Evolutionary conservation across 2,797 vertebrate species (phyloP), one percentile per base, ranked within the genome.

Genomic region (Falco concolor): DNA sequence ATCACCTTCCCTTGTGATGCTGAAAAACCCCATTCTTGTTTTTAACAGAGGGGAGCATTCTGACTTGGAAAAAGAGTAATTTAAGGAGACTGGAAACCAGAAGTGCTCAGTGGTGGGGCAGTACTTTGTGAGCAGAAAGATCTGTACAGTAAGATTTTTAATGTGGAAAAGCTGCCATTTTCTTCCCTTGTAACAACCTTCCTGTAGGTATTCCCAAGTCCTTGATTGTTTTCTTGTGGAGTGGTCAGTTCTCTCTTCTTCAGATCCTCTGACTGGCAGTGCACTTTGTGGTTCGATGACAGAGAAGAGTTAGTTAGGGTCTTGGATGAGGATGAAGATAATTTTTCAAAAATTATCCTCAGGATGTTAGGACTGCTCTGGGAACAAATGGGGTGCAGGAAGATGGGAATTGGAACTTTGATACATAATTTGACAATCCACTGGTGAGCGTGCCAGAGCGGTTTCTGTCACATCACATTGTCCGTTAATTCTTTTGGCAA

Each of bases 401-500:
- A 81, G 74, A 61, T 90, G 63, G 64, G 67, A 94, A 79, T 36
- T 49, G 63, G 10, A 64, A 30, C 49, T 89, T n/a, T 13, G 63
- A 54, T 72, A 10, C 2, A 4, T 13, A 57, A 30, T 87, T 68
- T 87, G 59, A 68, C 56, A 82, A 16, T 76, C 36, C 52, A 32
- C 32, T 56, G 76, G 77, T 45, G 54, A 27, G 52, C 5, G 2
- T 65, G 80, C 88, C 77, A 63, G 50, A 63, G 74, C 25, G 36
- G 67, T 67, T 95, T 88, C 87, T 89, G 67, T 79, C 81, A 38
- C 25, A 56, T 76, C 50, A 6, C 4, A 0, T 23, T 79, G 69
- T 54, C 65, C 44, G 1, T 79, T 27, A 54, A 59, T 88, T 89
- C 54, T 69, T 92, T 79, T 92, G 90, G 74, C 84, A 94, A 34